Conservation (phyloP, 2,888 invertebrate species). For the Diadegma fenestrale region DNA sequence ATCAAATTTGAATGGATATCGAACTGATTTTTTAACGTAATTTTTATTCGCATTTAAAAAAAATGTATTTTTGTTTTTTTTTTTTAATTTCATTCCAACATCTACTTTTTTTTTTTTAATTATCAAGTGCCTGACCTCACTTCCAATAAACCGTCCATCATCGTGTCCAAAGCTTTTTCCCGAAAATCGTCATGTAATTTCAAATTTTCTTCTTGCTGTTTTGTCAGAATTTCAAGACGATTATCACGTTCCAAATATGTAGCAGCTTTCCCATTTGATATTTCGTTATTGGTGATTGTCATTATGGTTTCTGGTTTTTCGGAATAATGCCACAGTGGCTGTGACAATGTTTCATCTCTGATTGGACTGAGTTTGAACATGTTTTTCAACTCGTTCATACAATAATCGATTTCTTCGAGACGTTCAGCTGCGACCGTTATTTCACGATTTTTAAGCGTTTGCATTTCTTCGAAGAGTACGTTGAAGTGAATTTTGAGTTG, state of each 20-base stretch:
- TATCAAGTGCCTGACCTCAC: slow-evolving; percentile 83
- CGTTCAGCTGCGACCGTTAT: slow-evolving; percentile 88
- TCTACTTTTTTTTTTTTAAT: slow-evolving; percentile 87
- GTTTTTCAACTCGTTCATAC: slow-evolving; percentile 86
- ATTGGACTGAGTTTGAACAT: slow-evolving; percentile 68
- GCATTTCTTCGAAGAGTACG: slow-evolving; percentile 89
- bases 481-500: slow-evolving; percentile 87
- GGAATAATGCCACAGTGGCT: slow-evolving; percentile 87
- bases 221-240: slow-evolving; percentile 25
- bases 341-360: slow-evolving; percentile 36
- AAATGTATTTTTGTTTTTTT: slow-evolving; percentile 76
- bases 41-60: background rate
- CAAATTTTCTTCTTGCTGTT: slow-evolving; percentile 82
- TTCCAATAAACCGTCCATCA: slow-evolving; percentile 96
- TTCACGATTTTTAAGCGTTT: slow-evolving; percentile 88
- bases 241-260: slow-evolving; percentile 46
- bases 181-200: slow-evolving; percentile 86
- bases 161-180: slow-evolving; percentile 89
- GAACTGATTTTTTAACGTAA: background rate
- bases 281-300: slow-evolving; percentile 88
- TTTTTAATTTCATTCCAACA: slow-evolving; percentile 84
- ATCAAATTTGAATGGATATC: background rate
- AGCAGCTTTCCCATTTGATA: slow-evolving; percentile 83
- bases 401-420: slow-evolving; percentile 88
- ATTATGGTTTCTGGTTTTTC: slow-evolving; percentile 88